These are phyloP conservation scores for Leptarthrus brevirostris DNA, from an alignment of 2,888 invertebrate species.

Conservation along the genomic window DNA sequence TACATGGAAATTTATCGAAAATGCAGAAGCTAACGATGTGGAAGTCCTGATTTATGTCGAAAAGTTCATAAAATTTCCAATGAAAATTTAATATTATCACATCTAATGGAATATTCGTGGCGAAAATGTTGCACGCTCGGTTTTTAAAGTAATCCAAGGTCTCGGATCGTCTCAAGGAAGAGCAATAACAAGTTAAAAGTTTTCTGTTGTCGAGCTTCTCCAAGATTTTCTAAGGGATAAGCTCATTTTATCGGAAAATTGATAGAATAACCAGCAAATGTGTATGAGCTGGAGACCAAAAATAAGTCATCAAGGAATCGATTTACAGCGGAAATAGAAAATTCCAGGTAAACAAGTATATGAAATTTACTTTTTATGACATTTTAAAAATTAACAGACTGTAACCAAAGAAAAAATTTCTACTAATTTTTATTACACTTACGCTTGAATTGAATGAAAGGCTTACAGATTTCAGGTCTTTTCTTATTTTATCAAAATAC, in stretches of 20 bases:
- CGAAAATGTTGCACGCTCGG: background rate
- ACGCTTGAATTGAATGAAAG: too few species aligned
- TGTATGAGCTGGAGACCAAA: too few species aligned
- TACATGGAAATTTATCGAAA: conserved; percentile 18
- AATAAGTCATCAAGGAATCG: too few species aligned
- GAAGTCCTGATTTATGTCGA: conserved; percentile 6
- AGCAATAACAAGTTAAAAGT: background rate
- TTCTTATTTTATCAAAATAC: too few species aligned
- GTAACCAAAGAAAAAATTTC: too few species aligned
- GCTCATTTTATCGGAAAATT: background rate
- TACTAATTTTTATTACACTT: too few species aligned
- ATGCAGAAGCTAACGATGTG: conserved; percentile 18
- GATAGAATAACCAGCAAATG: too few species aligned
- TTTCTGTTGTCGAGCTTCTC: background rate
- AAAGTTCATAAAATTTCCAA: conserved; percentile 6
- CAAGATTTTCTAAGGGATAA: background rate
- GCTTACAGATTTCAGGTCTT: too few species aligned
- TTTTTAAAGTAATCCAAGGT: background rate
- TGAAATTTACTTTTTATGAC: too few species aligned
- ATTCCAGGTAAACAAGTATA: too few species aligned
- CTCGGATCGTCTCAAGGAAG: background rate
- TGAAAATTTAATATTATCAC: conserved; percentile 7
- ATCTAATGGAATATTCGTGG: conserved; percentile 1
- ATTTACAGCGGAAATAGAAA: too few species aligned
- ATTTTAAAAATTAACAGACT: too few species aligned